Evolutionary conservation across 2,888 invertebrate species (phyloP).

Genomic region (Ctena decussata): DNA sequence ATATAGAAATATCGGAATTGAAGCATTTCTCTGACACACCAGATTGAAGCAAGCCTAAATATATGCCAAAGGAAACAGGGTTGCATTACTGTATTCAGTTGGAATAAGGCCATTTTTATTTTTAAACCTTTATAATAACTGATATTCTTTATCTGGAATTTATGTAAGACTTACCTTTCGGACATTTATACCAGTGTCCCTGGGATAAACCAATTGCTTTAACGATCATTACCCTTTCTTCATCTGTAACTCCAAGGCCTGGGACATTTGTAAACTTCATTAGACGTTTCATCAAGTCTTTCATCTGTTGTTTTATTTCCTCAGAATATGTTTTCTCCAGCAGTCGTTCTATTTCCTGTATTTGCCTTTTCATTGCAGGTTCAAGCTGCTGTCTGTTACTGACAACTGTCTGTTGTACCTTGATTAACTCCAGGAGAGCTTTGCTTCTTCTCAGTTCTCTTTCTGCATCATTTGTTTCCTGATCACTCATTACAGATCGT

Average conservation of each 20-base stretch:
- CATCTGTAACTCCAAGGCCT: constrained; percentile 84
- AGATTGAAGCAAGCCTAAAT: no score
- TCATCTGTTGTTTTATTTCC: constrained; percentile 9
- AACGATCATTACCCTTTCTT: constrained; percentile 89
- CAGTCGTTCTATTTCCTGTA: constrained; percentile 35
- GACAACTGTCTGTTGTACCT: constrained; percentile 29
- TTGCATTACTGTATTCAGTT: no score
- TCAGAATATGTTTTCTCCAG: constrained; percentile 32
- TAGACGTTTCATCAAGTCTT: constrained; percentile 49
- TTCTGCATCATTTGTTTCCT: constrained; percentile 67
- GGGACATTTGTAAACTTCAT: constrained; percentile 21
- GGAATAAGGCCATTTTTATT: no score
- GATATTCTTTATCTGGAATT: no score
- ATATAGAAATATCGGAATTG: no score
- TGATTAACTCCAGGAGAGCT: constrained; percentile 39
- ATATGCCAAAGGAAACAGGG: no score
- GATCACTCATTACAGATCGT: constrained; percentile 58
- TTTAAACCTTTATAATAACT: no score
- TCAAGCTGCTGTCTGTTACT: constrained; percentile 16
- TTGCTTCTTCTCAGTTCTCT: constrained; percentile 64
- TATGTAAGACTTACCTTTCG: constrained; percentile 88
- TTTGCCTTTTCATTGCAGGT: not conserved
- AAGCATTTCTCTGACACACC: no score
- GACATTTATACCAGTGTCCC: constrained; percentile 92
- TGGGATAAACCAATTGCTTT: constrained; percentile 89